Evolutionary conservation across 2,888 invertebrate genomes (phyloP).

Genomic region (Sminthurides aquaticus): DNA sequence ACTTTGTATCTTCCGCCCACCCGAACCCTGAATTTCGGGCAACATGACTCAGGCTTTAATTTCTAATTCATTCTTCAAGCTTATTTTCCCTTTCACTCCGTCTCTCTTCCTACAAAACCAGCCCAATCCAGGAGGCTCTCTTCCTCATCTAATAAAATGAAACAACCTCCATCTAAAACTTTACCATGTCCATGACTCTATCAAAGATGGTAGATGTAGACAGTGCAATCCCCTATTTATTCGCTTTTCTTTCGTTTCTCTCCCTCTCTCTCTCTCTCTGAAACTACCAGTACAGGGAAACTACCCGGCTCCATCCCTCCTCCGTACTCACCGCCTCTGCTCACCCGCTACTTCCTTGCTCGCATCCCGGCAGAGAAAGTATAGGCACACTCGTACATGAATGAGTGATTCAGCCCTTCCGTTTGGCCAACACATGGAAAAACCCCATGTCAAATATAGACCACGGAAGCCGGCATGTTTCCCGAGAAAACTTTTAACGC

Average conservation of each 20-base stretch:
- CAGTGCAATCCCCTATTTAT: neutral
- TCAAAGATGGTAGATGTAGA: neutral
- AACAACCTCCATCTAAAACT: neutral
- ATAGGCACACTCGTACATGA: no score
- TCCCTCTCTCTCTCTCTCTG: neutral
- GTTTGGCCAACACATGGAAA: no score
- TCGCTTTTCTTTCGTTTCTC: neutral
- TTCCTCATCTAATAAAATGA: constrained; percentile 6
- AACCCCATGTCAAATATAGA: no score
- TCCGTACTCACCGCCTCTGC: neutral
- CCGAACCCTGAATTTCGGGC: neutral
- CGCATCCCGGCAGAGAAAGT: no score
- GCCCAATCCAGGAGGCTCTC: neutral
- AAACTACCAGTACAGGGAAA: no score
- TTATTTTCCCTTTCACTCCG: constrained; percentile 3
- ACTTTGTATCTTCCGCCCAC: neutral
- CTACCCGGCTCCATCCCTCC: neutral
- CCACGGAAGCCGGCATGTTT: no score
- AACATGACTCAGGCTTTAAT: constrained; percentile 9
- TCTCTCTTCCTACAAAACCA: neutral
- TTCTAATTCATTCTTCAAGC: constrained; percentile 3
- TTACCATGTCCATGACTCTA: neutral
- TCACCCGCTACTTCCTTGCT: no score
- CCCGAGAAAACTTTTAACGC: no score
- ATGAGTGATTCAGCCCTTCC: no score